Base-by-base conservation (phyloP, 64 coral and sea anemone genomes). In the Acropora tenuis region DNA sequence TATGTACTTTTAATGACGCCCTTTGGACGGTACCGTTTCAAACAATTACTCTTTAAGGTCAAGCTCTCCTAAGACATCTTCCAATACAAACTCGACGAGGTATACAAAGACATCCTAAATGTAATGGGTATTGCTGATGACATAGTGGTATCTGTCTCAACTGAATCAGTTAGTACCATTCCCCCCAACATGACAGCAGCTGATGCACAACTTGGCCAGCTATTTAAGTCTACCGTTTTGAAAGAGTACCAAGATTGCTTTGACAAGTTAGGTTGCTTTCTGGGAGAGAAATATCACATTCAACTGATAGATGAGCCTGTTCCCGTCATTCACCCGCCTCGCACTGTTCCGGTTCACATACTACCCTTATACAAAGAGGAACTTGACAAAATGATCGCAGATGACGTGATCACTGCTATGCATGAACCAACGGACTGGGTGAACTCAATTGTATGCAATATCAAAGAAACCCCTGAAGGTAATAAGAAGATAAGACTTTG, bases 281-380 rank as follows among this genome's bases (percentile, higher is more conserved):
- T 69, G 17, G 90, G 90, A n/a, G 47, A 85, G 69, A 86, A 92
- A 30, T 88, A 93, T 17, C 92, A 93, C 50, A 88, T 88, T 5
- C 48, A 55, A 16, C 60, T 93, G 15, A 67, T 74, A 45, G 76
- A 75, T 41, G 67, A 72, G 50, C 52, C 43, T n/a, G 47, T 79
- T 79, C 77, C 77, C 50, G 77, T 79, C 48, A 79, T 79, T 46
- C 80, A 84, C 69, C 79, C 67, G n/a, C 79, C 49, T 9, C 41
- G 79, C 48, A 83, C 19, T 47, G 90, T 92, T 8, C 82, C 90
- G 78, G 82, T 92, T 43, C 82, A 86, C 46, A 92, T 92, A 58
- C 57, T 86, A 19, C 82, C 80, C 18, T 69, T 42, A 45, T 65
- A 75, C 52, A 86, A 80, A 43, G 72, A 67, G 6, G 84, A 92